Conservation (phyloP, 2,888 invertebrate genomes). For the Coleophora deauratella region DNA sequence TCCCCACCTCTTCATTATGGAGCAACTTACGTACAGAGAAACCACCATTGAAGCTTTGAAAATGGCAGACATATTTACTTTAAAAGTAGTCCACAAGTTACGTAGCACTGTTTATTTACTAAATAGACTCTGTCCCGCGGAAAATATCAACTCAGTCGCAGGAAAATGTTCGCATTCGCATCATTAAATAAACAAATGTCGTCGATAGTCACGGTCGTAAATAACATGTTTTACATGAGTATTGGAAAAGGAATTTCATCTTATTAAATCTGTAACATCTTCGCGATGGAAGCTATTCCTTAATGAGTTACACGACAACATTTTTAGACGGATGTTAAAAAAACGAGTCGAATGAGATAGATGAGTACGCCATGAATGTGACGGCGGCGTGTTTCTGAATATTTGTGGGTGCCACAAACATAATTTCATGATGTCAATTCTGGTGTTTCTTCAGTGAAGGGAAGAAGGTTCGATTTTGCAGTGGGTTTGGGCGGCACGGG, state of each 20-base stretch:
- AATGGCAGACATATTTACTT: too few species aligned
- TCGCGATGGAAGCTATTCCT: slow-evolving; percentile 6
- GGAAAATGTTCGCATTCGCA: too few species aligned
- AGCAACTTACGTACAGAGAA: slow-evolving; percentile 4
- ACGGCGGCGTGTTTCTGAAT: slow-evolving; percentile 13
- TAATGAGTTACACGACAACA: slow-evolving; percentile 6
- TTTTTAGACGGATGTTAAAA: slow-evolving; percentile 30
- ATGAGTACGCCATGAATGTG: slow-evolving; percentile 18
- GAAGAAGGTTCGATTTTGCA: slow-evolving; percentile 5
- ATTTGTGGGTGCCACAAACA: slow-evolving; percentile 2
- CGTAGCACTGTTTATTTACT: too few species aligned
- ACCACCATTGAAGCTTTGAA: too few species aligned
- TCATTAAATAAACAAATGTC: too few species aligned
- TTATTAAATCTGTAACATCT: slow-evolving; percentile 7
- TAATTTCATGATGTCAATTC: background rate
- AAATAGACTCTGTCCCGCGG: too few species aligned
- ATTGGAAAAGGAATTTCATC: background rate
- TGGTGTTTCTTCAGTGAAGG: background rate
- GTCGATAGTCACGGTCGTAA: too few species aligned
- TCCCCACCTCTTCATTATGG: slow-evolving; percentile 13
- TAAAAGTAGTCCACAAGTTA: too few species aligned
- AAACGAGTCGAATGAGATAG: slow-evolving; percentile 21
- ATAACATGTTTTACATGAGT: too few species aligned
- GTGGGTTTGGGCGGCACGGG: slow-evolving; percentile 1
- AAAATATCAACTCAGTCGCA: too few species aligned